These are phyloP conservation scores for Asteroscopus sphinx DNA, from an alignment of 2,888 invertebrate species.

Conservation along the genomic window DNA sequence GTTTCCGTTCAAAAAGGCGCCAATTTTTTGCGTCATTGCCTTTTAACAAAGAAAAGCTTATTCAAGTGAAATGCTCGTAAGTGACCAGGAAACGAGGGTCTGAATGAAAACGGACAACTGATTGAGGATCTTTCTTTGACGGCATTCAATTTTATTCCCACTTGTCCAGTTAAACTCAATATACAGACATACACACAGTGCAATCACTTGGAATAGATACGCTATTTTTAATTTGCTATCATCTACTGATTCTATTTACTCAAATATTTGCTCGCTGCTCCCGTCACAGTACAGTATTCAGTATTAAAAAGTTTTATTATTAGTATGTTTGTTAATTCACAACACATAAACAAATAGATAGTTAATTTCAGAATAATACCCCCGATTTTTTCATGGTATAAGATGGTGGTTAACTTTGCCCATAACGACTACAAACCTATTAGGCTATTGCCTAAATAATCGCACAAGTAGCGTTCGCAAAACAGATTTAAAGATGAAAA, in stretches of 20 bases:
- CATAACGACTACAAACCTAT: too few species aligned
- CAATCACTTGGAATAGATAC: slow-evolving; percentile 2
- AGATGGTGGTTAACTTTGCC: too few species aligned
- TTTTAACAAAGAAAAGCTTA: slow-evolving; percentile 22
- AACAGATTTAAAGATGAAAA: too few species aligned
- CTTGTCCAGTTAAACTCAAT: background rate
- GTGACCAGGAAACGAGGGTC: slow-evolving; percentile 37
- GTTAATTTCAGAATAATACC: background rate
- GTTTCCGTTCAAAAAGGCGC: background rate
- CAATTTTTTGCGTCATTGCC: slow-evolving; percentile 27
- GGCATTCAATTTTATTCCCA: background rate
- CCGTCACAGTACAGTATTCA: slow-evolving; percentile 29
- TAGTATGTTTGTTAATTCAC: background rate
- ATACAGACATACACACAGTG: slow-evolving; percentile 1
- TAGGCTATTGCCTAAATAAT: too few species aligned
- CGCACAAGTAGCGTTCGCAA: too few species aligned
- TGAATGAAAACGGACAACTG: slow-evolving; percentile 31
- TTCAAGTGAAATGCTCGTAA: slow-evolving; percentile 29
- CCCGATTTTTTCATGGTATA: too few species aligned
- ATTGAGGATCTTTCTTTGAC: slow-evolving; percentile 17
- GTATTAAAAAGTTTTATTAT: background rate
- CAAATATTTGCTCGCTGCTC: slow-evolving; percentile 19
- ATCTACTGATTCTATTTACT: slow-evolving; percentile 7
- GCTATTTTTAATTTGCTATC: slow-evolving; percentile 21
- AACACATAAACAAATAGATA: background rate